A percentile compares a stretch with the other conserved stretches of the same genome.
Evolutionary conservation across 2,797 vertebrate genomes (phyloP).

Genomic region (Arvicola amphibius): DNA sequence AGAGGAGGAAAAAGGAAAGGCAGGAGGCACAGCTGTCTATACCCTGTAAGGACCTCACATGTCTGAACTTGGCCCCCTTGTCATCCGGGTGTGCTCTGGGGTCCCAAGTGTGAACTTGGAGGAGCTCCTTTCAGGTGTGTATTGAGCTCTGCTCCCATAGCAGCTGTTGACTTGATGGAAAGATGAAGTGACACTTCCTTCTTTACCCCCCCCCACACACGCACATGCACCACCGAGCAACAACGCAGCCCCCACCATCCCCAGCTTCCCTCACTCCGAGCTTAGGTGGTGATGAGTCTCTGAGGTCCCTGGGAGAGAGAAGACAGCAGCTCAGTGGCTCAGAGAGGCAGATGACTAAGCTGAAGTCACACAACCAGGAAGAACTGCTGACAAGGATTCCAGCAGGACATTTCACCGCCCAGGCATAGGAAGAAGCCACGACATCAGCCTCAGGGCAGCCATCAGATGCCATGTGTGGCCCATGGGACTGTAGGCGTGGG

Average conservation of each 20-base stretch:
- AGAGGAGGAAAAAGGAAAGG: background rate
- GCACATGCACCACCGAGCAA: background rate
- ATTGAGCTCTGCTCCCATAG: background rate
- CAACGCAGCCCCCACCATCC: accelerated
- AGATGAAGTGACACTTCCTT: background rate
- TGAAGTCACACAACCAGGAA: background rate
- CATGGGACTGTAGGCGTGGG: background rate
- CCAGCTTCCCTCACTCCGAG: background rate
- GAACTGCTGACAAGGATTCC: background rate
- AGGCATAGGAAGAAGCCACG: background rate
- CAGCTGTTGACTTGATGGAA: background rate
- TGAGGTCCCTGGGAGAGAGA: background rate
- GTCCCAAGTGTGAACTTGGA: background rate
- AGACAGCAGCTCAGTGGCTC: conserved; percentile 40
- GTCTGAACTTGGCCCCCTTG: background rate
- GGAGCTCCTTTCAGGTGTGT: background rate
- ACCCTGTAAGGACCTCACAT: background rate
- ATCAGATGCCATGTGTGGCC: background rate
- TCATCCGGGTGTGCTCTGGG: background rate
- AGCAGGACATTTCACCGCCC: background rate
- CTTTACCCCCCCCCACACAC: background rate
- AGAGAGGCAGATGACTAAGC: background rate
- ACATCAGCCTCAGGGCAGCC: background rate
- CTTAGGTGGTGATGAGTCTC: background rate
- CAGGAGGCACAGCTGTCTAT: background rate